Evolutionary conservation across 2,888 invertebrate species (phyloP).

Genomic region (Dynastes maya): DNA sequence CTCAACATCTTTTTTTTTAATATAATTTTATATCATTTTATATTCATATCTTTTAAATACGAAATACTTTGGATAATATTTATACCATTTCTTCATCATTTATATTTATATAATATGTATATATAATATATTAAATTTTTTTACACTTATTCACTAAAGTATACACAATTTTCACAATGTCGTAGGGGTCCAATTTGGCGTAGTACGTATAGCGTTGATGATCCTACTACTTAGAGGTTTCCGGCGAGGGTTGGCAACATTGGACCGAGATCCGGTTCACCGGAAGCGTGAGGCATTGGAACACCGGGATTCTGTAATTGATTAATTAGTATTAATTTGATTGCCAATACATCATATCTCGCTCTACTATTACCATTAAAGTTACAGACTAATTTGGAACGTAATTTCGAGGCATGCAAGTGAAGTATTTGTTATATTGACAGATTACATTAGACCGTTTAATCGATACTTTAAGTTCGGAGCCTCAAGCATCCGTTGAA

Average conservation of each 20-base stretch:
- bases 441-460: not conserved
- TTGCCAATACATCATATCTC: constrained; percentile 53
- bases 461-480: constrained; percentile 48
- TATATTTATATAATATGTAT: constrained; percentile 53
- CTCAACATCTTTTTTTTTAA: constrained; percentile 33
- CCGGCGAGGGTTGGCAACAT: constrained; percentile 62
- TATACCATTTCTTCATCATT: constrained; percentile 59
- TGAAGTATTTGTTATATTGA: constrained; percentile 34
- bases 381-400: constrained; percentile 33
- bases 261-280: constrained; percentile 64
- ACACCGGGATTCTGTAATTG: constrained; percentile 66
- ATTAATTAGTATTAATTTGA: constrained; percentile 57
- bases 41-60: constrained; percentile 54
- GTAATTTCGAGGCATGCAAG: constrained; percentile 41
- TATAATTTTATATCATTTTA: constrained; percentile 43
- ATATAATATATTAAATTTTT: constrained; percentile 60
- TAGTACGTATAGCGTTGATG: constrained; percentile 63
- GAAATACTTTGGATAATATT: constrained; percentile 66
- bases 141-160: constrained; percentile 68
- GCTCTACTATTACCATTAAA: constrained; percentile 37
- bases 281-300: constrained; percentile 65
- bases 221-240: constrained; percentile 64
- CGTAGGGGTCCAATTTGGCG: constrained; percentile 63
- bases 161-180: constrained; percentile 68
- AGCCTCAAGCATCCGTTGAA: constrained; percentile 58